Evolutionary conservation across 2,797 vertebrate genomes (phyloP).

Genomic region (Ctenopoma kingsleyae): DNA sequence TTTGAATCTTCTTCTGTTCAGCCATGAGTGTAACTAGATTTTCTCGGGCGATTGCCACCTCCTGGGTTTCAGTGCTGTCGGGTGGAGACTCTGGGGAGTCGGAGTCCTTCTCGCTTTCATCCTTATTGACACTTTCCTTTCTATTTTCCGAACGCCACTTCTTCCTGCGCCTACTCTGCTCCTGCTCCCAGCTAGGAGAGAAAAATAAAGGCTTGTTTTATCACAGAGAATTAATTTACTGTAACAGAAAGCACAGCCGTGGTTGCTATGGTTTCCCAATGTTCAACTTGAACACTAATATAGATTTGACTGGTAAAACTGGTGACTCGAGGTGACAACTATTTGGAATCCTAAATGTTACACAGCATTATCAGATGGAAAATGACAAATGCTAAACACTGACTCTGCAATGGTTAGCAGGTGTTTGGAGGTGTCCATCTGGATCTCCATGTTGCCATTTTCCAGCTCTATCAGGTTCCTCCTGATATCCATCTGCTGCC

Average conservation of each 20-base stretch:
- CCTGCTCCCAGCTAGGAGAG: slow-evolving; percentile 89
- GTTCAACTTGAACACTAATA: no score
- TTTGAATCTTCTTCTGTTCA: slow-evolving; percentile 87
- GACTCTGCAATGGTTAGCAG: slow-evolving; percentile 90
- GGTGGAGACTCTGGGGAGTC: slow-evolving; percentile 87
- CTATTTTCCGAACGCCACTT: slow-evolving; percentile 87
- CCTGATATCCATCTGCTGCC: slow-evolving; percentile 90
- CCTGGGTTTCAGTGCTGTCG: slow-evolving; percentile 83
- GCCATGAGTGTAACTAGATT: slow-evolving; percentile 85
- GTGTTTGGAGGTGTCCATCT: slow-evolving; percentile 90
- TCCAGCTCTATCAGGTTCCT: slow-evolving; percentile 90
- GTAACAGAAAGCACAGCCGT: no score
- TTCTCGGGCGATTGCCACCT: slow-evolving; percentile 86
- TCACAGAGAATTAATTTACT: not conserved
- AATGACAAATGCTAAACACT: slow-evolving; percentile 30
- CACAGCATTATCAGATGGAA: not conserved
- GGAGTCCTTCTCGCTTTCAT: slow-evolving; percentile 89
- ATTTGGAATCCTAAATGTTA: not conserved
- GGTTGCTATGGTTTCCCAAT: no score
- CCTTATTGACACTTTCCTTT: slow-evolving; percentile 87
- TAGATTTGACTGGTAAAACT: no score
- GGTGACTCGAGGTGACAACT: no score
- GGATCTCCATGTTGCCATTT: slow-evolving; percentile 88
- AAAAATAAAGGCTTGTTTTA: not conserved
- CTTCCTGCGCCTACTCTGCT: slow-evolving; percentile 80